Percentiles rank a stretch among this genome's conserved stretches.
Conservation (phyloP, 2,113 vertebrate species). For the Oceanites oceanicus region DNA sequence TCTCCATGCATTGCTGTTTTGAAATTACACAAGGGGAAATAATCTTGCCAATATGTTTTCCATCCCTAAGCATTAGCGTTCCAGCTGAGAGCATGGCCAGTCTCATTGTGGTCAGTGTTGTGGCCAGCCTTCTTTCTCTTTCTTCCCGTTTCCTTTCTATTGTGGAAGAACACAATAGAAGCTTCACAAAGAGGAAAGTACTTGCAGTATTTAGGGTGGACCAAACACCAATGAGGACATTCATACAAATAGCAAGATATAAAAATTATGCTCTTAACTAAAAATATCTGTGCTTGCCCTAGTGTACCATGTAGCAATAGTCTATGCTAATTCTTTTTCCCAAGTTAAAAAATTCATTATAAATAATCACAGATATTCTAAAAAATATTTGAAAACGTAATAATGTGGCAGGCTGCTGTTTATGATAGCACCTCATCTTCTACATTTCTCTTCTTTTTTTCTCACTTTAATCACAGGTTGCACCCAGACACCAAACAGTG, state of each 20-base stretch:
- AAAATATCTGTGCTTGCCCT: not conserved
- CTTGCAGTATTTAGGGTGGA: conserved; percentile 28
- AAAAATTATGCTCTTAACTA: not conserved
- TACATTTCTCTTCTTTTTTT: not conserved
- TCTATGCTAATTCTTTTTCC: not conserved
- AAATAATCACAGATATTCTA: not conserved
- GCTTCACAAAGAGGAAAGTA: conserved; percentile 24
- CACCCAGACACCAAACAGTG: not conserved
- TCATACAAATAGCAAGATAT: not conserved
- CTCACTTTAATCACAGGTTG: not conserved
- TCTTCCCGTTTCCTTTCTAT: conserved; percentile 47
- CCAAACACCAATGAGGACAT: conserved; percentile 8
- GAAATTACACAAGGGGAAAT: not conserved
- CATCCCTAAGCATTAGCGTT: not conserved
- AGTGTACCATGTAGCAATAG: not conserved
- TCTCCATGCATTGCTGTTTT: not conserved
- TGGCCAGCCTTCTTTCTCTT: conserved; percentile 14
- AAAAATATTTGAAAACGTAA: not conserved
- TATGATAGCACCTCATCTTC: not conserved
- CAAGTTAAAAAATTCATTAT: not conserved
- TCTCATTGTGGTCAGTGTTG: not conserved
- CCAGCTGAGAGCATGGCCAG: not conserved
- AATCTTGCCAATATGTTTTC: not conserved
- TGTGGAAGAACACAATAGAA: conserved; percentile 49
- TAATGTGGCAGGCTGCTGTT: not conserved